A percentile compares a stretch with the other conserved stretches of the same genome.
phyloP scores from a whole-genome alignment of 2,797 vertebrate genomes.

The Vespertilio murinus region DNA sequence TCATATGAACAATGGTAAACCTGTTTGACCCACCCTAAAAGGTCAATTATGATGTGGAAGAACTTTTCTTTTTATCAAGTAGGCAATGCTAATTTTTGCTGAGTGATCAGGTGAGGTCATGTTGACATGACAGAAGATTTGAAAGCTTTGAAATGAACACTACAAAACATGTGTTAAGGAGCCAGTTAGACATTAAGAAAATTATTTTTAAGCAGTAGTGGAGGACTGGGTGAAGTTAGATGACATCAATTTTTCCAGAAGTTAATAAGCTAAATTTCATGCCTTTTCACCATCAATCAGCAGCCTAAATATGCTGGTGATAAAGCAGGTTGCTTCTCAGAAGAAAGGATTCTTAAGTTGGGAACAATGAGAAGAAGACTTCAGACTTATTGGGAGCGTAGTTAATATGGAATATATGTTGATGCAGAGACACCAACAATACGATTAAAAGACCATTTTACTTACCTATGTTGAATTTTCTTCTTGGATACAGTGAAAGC shows the following conservation, averaged over 20 bases:
- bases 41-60: neutral
- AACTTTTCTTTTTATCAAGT: neutral
- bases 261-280: conserved; percentile 65
- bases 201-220: conserved; percentile 41
- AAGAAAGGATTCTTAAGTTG: conserved; percentile 5
- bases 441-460: neutral
- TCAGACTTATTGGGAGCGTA: neutral
- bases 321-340: conserved; percentile 13
- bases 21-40: neutral
- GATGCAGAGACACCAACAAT: neutral
- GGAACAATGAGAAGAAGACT: neutral
- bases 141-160: conserved; percentile 52
- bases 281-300: conserved; percentile 31
- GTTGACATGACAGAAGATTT: neutral
- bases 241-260: conserved; percentile 57
- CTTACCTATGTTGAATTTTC: neutral
- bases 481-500: neutral
- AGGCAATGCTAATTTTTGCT: neutral
- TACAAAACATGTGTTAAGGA: conserved; percentile 49
- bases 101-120: conserved; percentile 6
- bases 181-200: conserved; percentile 66
- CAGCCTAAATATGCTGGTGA: conserved; percentile 3
- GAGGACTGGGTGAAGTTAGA: conserved; percentile 46
- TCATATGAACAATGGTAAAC: neutral
- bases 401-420: neutral